These are phyloP conservation scores for Eulemur mongoz DNA, from an alignment of 2,797 vertebrate species.

Conservation along the genomic window DNA sequence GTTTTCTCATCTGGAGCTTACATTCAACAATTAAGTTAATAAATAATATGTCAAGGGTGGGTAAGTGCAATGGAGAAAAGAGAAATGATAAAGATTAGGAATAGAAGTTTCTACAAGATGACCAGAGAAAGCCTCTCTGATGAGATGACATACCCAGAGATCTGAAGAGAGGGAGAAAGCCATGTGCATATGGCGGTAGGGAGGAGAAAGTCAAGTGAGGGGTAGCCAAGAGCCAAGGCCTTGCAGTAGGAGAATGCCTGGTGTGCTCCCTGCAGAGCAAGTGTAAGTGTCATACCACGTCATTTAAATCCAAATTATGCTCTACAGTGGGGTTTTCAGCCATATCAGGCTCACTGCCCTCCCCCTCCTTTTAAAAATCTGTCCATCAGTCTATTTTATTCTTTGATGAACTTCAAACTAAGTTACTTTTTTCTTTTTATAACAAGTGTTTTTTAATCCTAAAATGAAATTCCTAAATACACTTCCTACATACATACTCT, in stretches of 20 bases:
- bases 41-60: neutral
- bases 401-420: neutral
- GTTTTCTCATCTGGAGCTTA: neutral
- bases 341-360: neutral
- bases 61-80: neutral
- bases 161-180: neutral
- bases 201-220: neutral
- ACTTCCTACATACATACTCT: neutral
- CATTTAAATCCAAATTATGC: neutral
- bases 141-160: neutral
- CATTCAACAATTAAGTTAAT: neutral
- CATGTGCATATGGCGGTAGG: too few species aligned
- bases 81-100: neutral
- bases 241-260: neutral
- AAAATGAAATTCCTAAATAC: neutral
- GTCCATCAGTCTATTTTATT: neutral
- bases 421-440: neutral
- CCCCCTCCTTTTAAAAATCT: neutral
- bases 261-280: neutral
- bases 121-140: neutral
- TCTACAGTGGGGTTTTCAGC: neutral
- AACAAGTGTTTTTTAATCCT: neutral
- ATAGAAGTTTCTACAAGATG: neutral
- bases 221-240: neutral
- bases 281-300: too few species aligned